These are phyloP conservation scores for Neotoma lepida DNA, from an alignment of 2,113 vertebrate genomes.

Conservation along the genomic window DNA sequence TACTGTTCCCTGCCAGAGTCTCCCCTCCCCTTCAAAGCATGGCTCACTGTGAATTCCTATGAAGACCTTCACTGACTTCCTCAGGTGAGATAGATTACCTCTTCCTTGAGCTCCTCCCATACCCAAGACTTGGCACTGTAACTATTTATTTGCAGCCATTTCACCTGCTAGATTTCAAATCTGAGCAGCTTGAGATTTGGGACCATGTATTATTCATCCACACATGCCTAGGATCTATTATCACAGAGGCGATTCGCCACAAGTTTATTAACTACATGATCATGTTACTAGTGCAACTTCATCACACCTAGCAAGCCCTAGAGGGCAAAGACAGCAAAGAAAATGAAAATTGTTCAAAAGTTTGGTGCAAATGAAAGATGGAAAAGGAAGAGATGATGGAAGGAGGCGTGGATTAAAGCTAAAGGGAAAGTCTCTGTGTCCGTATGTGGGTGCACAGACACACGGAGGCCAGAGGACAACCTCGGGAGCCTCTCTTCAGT, in stretches of 20 bases:
- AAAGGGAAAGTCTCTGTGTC: neutral
- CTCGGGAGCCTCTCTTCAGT: neutral
- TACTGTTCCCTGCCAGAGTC: neutral
- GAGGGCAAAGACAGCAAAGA: neutral
- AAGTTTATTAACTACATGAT: neutral
- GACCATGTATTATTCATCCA: neutral
- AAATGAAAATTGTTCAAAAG: slow-evolving; percentile 52
- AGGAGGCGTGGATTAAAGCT: neutral
- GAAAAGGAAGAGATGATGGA: neutral
- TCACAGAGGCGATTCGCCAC: neutral
- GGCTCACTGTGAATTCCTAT: neutral
- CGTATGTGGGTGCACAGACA: no score
- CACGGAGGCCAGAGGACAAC: neutral
- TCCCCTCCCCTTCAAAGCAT: neutral
- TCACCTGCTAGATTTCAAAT: neutral
- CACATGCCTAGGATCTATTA: neutral
- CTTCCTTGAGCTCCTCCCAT: neutral
- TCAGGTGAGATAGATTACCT: neutral
- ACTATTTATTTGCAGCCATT: neutral
- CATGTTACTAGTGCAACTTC: neutral
- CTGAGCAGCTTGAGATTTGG: neutral
- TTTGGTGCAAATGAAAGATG: neutral
- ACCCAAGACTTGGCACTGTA: neutral
- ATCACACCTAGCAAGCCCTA: neutral
- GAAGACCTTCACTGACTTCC: neutral